Evolutionary conservation across 2,113 vertebrate species (phyloP), one percentile per base, ranked within the genome.

Genomic region (Thalassoma bifasciatum): DNA sequence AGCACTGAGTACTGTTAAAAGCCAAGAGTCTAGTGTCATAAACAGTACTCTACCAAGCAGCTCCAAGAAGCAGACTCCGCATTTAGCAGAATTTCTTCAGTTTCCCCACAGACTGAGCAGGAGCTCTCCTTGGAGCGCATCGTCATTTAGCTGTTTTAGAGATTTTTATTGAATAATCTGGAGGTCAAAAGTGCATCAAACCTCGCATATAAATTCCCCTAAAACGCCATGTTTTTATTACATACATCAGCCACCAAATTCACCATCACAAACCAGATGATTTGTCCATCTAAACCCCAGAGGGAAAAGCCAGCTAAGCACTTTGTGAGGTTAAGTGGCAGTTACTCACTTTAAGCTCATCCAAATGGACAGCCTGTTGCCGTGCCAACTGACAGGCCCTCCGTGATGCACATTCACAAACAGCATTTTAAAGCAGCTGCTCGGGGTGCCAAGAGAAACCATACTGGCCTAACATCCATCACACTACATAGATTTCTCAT

Each of bases 301-400:
- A 82, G 66, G 34, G 77, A 82, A 85, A 82, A 86, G 82, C 78
- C 83, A 84, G 23, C 79, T 75, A 84, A 90, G 82, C 83, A 90
- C 82, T 90, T 89, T 84, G 83, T 67, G 61, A 71, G 88, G 90
- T 91, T 90, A 91, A 92, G 86, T 88, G 89, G 83, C 83, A 86
- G 81, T 90, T 88, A 88, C 82, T 88, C 83, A 77, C 77, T 89
- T 89, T 77, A 86, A 86, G 79, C 83, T 77, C 84, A 86, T 85
- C 87, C 84, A 91, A 90, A 89, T 85, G 90, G 88, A 88, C 83
- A 82, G 83, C 83, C 83, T 73, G 89, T 86, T 91, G 72, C 88
- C 81, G 63, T 86, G 89, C 86, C 88, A 91, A 86, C 85, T 77
- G 80, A 74, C 74, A 16, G 76, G 61, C 54, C 78, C 78, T 74